Evolutionary conservation across 2,888 invertebrate species (phyloP), one percentile per base, ranked within the genome.

Genomic region (Calliphora vomitoria): DNA sequence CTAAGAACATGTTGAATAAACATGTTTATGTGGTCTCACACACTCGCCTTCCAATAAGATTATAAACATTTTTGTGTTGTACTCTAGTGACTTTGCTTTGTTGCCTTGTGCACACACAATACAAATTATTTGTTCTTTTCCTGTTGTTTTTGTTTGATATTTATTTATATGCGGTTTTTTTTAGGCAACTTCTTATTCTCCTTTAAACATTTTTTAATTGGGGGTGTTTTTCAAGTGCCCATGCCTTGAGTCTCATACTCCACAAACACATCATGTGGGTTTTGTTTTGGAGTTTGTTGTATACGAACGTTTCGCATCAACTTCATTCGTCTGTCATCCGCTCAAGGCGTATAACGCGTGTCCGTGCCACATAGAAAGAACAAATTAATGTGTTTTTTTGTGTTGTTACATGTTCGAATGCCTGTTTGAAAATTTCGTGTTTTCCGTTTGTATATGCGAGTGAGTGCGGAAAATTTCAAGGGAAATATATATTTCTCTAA

Each of bases 281-380:
- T 78, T 68, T 75, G 41, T 76, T 82, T 76, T 66, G 83, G 87
- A 87, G 83, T 87, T 84, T 85, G 82, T 82, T 82, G 58, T 75
- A 64, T 58, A 62, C 38, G 47, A 47, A 53, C 71, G n/a, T 15
- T 79, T 75, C 71, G 4, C 71, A 82, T 84, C 82, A 79, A 60
- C 71, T 64, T 87, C 82, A 87, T 87, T 87, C 79, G 87, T 75
- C 78, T 87, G 85, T 80, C 85, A 82, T 71, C 75, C 75, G 82
- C 38, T 84, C 41, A 79, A 82, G 83, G 66, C 82, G 64, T 69
- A 53, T 69, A 81, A 76, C 76, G 82, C 75, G 84, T 75, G 81
- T 79, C 62, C 82, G 84, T 79, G 31, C 6, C 8, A 4, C 31
- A 44, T 50, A n/a, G 8, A 80, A 13, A 69, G 35, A 50, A 75